Percentiles rank a stretch among this genome's conserved stretches.
These are phyloP conservation scores for Luscinia megarhynchos DNA, from an alignment of 2,797 vertebrate species.

Conservation along the genomic window DNA sequence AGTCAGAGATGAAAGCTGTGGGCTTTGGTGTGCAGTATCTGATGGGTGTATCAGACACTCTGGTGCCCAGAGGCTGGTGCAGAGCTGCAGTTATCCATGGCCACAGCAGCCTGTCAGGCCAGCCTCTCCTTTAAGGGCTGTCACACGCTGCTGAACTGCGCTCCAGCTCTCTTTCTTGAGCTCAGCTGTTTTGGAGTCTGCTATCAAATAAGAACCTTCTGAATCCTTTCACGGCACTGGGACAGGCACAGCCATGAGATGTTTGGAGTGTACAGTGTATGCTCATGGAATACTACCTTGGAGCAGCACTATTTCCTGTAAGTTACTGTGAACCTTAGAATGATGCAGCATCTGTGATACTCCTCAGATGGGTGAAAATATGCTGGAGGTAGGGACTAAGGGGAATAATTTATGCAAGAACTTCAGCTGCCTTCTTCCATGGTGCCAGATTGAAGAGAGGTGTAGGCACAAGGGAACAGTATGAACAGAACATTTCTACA, in stretches of 20 bases:
- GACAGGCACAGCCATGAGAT: conserved; percentile 90
- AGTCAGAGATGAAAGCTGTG: conserved; percentile 87
- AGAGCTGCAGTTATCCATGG: conserved; percentile 91
- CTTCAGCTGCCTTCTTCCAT: background rate
- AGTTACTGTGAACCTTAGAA: background rate
- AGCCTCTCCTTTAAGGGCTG: accelerated
- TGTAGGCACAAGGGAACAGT: background rate
- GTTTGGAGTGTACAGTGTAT: conserved; percentile 92
- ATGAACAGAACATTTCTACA: background rate
- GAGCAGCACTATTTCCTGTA: conserved; percentile 89
- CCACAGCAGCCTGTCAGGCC: conserved; percentile 17
- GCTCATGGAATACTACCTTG: conserved; percentile 90
- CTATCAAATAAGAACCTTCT: background rate
- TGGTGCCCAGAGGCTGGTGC: conserved; percentile 89
- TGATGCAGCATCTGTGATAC: accelerated
- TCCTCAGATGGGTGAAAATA: background rate
- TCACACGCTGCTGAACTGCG: accelerated
- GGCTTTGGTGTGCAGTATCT: conserved; percentile 89
- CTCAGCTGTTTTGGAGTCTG: too few relatives aligned
- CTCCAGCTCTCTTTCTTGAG: accelerated
- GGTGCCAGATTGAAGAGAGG: background rate
- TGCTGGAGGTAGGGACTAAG: background rate
- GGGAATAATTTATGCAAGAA: background rate
- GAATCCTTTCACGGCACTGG: conserved; percentile 79
- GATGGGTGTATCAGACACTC: conserved; percentile 89